Evolutionary conservation across 2,888 invertebrate genomes (phyloP), one percentile per base, ranked within the genome.

Genomic region (Teleiodes luculella): DNA sequence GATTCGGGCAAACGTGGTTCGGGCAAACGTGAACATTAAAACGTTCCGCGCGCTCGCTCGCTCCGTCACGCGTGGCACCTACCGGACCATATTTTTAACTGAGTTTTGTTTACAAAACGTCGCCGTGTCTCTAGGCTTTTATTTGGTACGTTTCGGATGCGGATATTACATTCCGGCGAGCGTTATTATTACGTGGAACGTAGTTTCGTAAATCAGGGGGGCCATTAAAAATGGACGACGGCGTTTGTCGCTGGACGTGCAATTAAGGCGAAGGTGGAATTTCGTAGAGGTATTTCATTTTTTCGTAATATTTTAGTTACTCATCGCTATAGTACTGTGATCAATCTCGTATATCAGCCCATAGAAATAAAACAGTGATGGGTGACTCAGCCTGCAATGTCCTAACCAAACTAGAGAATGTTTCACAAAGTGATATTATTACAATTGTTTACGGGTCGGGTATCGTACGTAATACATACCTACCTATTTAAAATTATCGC

Each of bases 1-100:
- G 52, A 55, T 43, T 59, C 55, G 54, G 52, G 66, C 54, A 59
- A 56, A 53, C 39, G 39, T 39, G 52, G 54, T 43, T 59, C 55
- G 54, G 52, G 66, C 54, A 59, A 54, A 62, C 60, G 59, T 61
- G 70, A 70, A 81, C 81, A 85, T 87, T 86, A 85, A 85, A 86
- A 82, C 70, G 74, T 84, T 83, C 80, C 84, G 68, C 80, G 73
- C 80, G 78, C 78, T 78, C 78, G 78, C 67, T 51, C 66, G 64
- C 70, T 56, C 58, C 69, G 55, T 73, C 80, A 78, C 75, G 83
- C 85, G 76, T 77, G 68, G 54, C 57, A 67, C 55, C 60, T 78
- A 75, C 68, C 76, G 75, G 79, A 78, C 81, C 81, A 74, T 80
- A 72, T 78, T 83, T 77, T 76, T 65, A 77, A 77, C 74, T 70